Base-by-base conservation (phyloP, 2,888 invertebrate genomes). In the Villa cingulata region DNA sequence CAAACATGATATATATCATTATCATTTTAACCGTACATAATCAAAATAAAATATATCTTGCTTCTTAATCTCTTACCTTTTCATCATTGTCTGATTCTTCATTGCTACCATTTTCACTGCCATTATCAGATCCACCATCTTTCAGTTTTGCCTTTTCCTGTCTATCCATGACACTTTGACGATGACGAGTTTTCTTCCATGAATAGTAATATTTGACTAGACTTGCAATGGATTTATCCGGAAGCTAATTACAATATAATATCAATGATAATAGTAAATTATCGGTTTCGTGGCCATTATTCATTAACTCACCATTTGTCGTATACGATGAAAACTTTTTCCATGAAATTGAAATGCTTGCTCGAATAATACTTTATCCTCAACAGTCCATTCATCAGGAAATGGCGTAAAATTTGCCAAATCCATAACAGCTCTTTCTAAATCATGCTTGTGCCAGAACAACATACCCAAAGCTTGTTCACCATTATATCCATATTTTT, bases 341-440 rank as follows among this genome's bases (percentile, higher is more conserved):
- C 96, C 96, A 70, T 96, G 95, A 66, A 94, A 96, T 64, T 92
- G 91, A 69, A 95, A 96, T 36, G 96, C 96, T 70, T 96, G 95
- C 64, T 97, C 96, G 72, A 97, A 97, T 15, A 96, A 72, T 43
- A 95, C 94, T 73, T 95, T 96, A 64, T 97, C 97, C 70, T 97
- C 96, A 1, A 90, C 86, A 3, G 94, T 90, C 96, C 96, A 97
- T 63, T 96, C 95, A 70, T 96, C 95, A 15, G 95, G 95, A 61
- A 94, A 92, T 2, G 96, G 96, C 49, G 92, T 92, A 65, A 95
- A 97, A 69, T 96, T 96, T 2, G 94, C 88, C 58, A 97, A 75
- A 65, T 96, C 96, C 67, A 87, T 74, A 18, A 94, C 83, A 10
- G 96, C 95, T 59, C 88, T 77, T 57, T 87, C 90, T 51, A 96